Conservation (phyloP, 2,888 invertebrate genomes). For the Ennomos quercinarius region DNA sequence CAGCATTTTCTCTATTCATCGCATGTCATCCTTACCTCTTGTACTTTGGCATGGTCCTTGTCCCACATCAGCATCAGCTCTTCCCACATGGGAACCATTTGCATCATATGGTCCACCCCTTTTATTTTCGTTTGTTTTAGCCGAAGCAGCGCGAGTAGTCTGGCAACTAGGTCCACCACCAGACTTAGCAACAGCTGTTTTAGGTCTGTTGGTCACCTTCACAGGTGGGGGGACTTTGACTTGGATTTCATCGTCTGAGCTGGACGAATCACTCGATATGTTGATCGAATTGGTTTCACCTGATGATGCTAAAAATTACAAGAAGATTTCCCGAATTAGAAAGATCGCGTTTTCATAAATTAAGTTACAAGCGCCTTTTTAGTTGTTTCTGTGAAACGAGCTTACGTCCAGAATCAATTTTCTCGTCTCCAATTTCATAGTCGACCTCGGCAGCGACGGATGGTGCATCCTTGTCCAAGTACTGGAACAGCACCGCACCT, state of each 20-base stretch:
- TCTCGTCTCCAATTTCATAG: slow-evolving; percentile 73
- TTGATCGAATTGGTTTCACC: slow-evolving; percentile 62
- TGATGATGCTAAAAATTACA: slow-evolving; percentile 61
- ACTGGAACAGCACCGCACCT: slow-evolving; percentile 65
- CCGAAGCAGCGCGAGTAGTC: background rate
- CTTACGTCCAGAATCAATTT: slow-evolving; percentile 63
- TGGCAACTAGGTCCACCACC: slow-evolving; percentile 3
- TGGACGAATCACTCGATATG: slow-evolving; percentile 51
- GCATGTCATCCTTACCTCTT: background rate
- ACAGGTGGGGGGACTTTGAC: slow-evolving; percentile 24
- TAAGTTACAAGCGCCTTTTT: no score
- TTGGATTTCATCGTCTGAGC: slow-evolving; percentile 49
- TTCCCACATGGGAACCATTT: background rate
- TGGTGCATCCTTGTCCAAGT: slow-evolving; percentile 55
- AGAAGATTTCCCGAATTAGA: background rate
- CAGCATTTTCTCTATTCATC: background rate
- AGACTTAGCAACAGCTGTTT: slow-evolving; percentile 33
- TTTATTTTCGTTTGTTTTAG: slow-evolving; percentile 10
- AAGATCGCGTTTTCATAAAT: background rate
- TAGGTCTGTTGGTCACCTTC: slow-evolving; percentile 33
- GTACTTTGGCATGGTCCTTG: slow-evolving; percentile 1
- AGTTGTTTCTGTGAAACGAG: no score
- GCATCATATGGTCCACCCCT: slow-evolving; percentile 2
- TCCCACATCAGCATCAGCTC: background rate
- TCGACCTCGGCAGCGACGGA: slow-evolving; percentile 45